Evolutionary conservation across 2,797 vertebrate species (phyloP).

Genomic region (Leptatherina wallacei): DNA sequence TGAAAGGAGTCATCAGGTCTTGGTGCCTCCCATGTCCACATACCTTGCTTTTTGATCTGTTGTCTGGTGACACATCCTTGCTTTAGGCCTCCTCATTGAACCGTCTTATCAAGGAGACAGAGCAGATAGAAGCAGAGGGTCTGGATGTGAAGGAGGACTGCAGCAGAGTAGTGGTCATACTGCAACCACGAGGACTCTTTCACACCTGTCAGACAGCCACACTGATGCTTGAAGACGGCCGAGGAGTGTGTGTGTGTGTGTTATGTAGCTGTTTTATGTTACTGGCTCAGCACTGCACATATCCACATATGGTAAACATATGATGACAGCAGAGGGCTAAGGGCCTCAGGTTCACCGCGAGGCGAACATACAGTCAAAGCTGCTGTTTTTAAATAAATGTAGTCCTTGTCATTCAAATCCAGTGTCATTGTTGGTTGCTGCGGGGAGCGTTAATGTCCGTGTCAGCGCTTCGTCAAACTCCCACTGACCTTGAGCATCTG

Average conservation of each 20-base stretch:
- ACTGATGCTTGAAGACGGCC: constrained; percentile 24
- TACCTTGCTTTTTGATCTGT: background rate
- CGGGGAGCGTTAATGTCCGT: constrained; percentile 16
- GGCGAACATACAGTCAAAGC: background rate
- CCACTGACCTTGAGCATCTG: constrained; percentile 50
- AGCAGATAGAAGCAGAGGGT: constrained; percentile 27
- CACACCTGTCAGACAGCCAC: constrained; percentile 53
- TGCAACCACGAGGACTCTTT: constrained; percentile 33
- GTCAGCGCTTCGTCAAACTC: constrained; percentile 49
- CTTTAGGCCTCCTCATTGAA: constrained; percentile 25
- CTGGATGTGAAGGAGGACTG: background rate
- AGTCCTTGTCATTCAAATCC: constrained; percentile 12
- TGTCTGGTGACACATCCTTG: constrained; percentile 3
- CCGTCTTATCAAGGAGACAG: constrained; percentile 41
- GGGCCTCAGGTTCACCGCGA: constrained; percentile 2
- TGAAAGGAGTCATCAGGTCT: background rate
- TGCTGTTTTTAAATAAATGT: constrained; percentile 4
- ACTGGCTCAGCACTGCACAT: background rate
- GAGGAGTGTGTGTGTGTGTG: background rate
- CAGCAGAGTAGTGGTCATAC: background rate
- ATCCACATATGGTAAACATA: constrained; percentile 13
- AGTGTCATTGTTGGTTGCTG: background rate
- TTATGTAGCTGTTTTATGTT: background rate
- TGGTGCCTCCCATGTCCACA: background rate
- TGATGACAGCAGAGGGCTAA: constrained; percentile 11